phyloP scores from a whole-genome alignment of 1,140 invertebrate species.

The Anastrepha obliqua region DNA sequence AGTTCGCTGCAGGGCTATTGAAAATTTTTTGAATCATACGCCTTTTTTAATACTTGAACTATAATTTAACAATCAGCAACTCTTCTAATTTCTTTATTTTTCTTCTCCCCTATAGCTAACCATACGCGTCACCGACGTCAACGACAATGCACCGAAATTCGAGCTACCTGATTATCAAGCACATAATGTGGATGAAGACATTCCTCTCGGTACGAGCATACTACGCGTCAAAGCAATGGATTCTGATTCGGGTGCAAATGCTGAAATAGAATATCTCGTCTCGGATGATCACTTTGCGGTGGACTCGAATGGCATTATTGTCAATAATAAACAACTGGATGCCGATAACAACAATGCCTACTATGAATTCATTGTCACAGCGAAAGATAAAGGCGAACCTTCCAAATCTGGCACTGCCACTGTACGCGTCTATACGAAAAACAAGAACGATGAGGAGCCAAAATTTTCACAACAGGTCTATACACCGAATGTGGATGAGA shows the following conservation, averaged over 20 bases:
- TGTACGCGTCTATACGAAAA: conserved; percentile 95
- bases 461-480: conserved; percentile 97
- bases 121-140: conserved; percentile 94
- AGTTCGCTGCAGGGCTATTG: too few relatives aligned
- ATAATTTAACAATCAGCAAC: too few relatives aligned
- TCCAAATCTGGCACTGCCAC: conserved; percentile 93
- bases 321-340: conserved; percentile 94
- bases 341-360: conserved; percentile 97
- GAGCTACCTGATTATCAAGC: conserved; percentile 96
- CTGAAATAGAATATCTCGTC: conserved; percentile 94
- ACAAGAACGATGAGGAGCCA: conserved; percentile 96
- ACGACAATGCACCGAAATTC: conserved; percentile 95
- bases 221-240: conserved; percentile 95
- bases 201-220: conserved; percentile 91
- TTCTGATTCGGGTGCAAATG: conserved; percentile 92
- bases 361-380: conserved; percentile 94
- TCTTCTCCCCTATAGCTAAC: conserved; percentile 81
- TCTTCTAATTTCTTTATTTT: neutral
- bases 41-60: too few relatives aligned
- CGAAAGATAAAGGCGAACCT: conserved; percentile 94
- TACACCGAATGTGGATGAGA: conserved; percentile 96
- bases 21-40: too few relatives aligned
- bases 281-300: conserved; percentile 95
- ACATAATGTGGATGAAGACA: conserved; percentile 95
- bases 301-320: conserved; percentile 92